phyloP scores from a whole-genome alignment of 2,797 vertebrate species.

The Eulemur rubriventer region DNA sequence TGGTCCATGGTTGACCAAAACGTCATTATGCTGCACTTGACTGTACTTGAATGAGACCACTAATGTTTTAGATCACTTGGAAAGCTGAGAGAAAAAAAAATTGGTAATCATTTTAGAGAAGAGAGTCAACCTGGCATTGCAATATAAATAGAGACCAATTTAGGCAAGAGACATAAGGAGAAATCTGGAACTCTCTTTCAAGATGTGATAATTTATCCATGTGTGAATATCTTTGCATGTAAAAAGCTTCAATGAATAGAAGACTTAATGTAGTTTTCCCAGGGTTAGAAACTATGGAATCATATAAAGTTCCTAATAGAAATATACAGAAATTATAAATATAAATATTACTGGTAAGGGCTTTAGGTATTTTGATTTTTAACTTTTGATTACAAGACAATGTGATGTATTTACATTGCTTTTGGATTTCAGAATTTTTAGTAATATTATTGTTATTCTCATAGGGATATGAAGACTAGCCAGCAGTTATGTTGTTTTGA shows the following conservation, averaged over 20 bases:
- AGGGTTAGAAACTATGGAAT: conserved; percentile 21
- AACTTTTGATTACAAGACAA: neutral
- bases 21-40: neutral
- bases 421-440: neutral
- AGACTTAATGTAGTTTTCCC: conserved; percentile 36
- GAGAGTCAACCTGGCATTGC: neutral
- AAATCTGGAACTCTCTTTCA: conserved; percentile 50
- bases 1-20: neutral
- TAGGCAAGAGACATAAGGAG: conserved; percentile 46
- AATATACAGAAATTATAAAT: neutral
- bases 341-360: neutral
- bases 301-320: neutral
- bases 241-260: conserved; percentile 21
- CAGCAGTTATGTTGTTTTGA: conserved; percentile 19
- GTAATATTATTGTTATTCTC: neutral
- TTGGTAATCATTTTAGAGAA: neutral
- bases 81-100: neutral
- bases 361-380: conserved; percentile 39
- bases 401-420: neutral
- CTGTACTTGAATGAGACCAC: neutral
- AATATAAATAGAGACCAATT: conserved; percentile 51
- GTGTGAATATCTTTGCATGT: conserved; percentile 52
- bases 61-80: conserved; percentile 15
- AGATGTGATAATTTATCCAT: conserved; percentile 46
- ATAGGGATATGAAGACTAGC: neutral